phyloP scores from a whole-genome alignment of 2,113 vertebrate genomes.

The Epinephelus cyanopodus region DNA sequence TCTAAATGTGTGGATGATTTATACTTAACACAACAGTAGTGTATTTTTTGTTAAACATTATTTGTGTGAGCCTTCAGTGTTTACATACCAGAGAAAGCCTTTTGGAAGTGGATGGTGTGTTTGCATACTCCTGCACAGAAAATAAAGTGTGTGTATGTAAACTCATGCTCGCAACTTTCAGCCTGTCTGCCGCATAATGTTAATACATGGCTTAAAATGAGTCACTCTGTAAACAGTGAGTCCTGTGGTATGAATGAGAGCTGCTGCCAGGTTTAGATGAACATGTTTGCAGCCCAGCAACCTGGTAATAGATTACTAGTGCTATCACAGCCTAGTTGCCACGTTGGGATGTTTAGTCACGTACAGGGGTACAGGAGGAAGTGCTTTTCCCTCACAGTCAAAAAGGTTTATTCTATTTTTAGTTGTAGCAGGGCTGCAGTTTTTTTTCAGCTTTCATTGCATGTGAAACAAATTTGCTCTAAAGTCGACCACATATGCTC shows the following conservation, averaged over 20 bases:
- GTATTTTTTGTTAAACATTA: neutral
- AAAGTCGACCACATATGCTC: slow-evolving; percentile 1
- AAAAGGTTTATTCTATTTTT: neutral
- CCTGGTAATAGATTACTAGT: neutral
- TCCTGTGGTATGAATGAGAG: neutral
- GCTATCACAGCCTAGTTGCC: neutral
- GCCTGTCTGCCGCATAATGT: neutral
- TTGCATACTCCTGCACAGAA: neutral
- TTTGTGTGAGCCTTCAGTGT: neutral
- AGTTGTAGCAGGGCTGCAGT: neutral
- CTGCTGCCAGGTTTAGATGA: neutral
- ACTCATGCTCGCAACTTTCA: neutral
- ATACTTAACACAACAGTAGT: neutral
- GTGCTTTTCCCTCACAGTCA: neutral
- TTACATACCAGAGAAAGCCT: slow-evolving; percentile 16
- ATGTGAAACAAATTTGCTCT: neutral
- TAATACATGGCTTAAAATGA: slow-evolving; percentile 10
- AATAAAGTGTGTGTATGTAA: neutral
- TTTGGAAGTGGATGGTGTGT: neutral
- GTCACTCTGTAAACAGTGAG: slow-evolving; percentile 3
- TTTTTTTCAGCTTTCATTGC: neutral
- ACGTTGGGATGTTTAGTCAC: neutral
- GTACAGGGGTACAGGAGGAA: too few relatives aligned
- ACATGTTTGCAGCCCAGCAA: neutral
- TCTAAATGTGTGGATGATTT: neutral